These are phyloP conservation scores for Patella ulyssiponensis DNA, from an alignment of 2,888 invertebrate species.

Conservation along the genomic window DNA sequence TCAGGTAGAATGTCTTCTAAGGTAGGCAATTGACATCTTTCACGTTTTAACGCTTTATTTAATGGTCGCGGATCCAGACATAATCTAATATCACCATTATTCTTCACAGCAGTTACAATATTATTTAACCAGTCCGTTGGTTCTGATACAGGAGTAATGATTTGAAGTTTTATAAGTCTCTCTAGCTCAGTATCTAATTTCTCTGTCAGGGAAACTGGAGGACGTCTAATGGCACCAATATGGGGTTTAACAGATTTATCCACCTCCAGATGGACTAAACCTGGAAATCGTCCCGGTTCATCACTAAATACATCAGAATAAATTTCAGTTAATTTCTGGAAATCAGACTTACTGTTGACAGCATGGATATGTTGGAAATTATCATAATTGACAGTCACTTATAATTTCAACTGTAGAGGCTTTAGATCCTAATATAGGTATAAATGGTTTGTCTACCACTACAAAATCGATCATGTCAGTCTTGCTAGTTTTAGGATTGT, in stretches of 20 bases:
- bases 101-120: slow-evolving; percentile 25
- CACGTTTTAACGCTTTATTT: slow-evolving; percentile 30
- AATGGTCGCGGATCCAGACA: slow-evolving; percentile 29
- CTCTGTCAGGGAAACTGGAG: slow-evolving; percentile 20
- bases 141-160: slow-evolving; percentile 19
- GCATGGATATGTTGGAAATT: slow-evolving; percentile 3
- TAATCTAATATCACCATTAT: slow-evolving; percentile 15
- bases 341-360: too few species aligned
- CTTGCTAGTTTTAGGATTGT: too few species aligned
- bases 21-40: slow-evolving; percentile 18
- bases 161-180: slow-evolving; percentile 11
- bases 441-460: too few species aligned
- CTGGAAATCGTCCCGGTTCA: slow-evolving; percentile 16
- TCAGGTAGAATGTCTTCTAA: slow-evolving; percentile 25
- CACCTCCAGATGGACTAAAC: slow-evolving; percentile 16
- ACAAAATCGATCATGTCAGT: too few species aligned
- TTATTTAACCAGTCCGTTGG: slow-evolving; percentile 29
- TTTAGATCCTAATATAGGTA: too few species aligned
- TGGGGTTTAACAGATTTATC: slow-evolving; percentile 12
- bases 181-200: slow-evolving; percentile 23
- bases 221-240: slow-evolving; percentile 13
- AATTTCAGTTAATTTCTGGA: too few species aligned
- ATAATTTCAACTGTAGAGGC: too few species aligned
- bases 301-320: too few species aligned
- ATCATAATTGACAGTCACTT: slow-evolving; percentile 7